Evolutionary conservation across 2,888 invertebrate species (phyloP), one percentile per base, ranked within the genome.

Genomic region (Crioceris asparagi): DNA sequence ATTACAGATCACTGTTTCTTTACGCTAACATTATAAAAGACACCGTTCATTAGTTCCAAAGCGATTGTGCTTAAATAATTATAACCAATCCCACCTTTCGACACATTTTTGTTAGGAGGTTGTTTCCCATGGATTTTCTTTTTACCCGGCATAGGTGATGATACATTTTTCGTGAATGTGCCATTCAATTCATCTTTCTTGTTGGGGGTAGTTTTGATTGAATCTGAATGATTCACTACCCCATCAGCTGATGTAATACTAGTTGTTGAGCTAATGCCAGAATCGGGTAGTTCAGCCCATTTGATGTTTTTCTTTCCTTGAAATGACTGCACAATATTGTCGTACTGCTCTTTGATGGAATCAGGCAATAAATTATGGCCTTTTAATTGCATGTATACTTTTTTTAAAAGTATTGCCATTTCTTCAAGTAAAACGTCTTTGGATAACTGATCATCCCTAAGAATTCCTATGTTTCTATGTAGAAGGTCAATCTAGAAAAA

Each of bases 331-430:
- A 76, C 67, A 1, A 79, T 53, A 5, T 74, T 70, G 17, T 74
- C 58, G 45, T 78, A 80, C 42, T 77, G 71, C 0, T 62, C 56
- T 1, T 68, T 70, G 48, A 78, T 59, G 0, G 68, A 62, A 0
- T 75, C 70, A 0, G 78, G 74, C 2, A 69, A 66, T 35, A 69
- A 69, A 15, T 73, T 74, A 39, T 74, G 71, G 0, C 75, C 77
- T 52, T 70, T 68, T 4, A 79, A 61, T 1, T 72, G 70, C 10
- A 72, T 56, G 49, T 74, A 77, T 29, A 75, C 67, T 35, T 72
- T 71, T 40, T 73, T 72, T 4, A 78, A 56, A 49, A 74, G 66
- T 2, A 53, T 57, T 0, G 73, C 70, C 67, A 59, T 55, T 30
- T 53, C 50, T 16, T 53, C 55, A 17, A 60, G 41, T 1, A 60